These are phyloP conservation scores for Poeciliopsis retropinna DNA, from an alignment of 2,113 vertebrate species.

Conservation along the genomic window DNA sequence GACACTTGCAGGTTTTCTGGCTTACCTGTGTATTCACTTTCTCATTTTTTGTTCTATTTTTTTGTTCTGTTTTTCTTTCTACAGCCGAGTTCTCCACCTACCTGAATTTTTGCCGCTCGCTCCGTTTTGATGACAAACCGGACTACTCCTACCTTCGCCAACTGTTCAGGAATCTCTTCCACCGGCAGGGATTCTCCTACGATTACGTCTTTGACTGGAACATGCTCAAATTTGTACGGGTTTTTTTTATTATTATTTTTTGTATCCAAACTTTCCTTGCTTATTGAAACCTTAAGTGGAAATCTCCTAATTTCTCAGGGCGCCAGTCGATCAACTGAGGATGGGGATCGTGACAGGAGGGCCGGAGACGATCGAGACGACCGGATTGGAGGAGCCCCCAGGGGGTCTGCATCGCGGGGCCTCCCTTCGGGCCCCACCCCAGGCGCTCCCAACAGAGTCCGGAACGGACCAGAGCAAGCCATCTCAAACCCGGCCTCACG, in stretches of 20 bases:
- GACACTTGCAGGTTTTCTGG: no score
- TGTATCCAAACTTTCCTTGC: background rate
- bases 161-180: slow-evolving; percentile 97
- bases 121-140: slow-evolving; percentile 97
- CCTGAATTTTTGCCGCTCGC: slow-evolving; percentile 97
- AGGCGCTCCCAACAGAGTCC: slow-evolving; percentile 87
- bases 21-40: background rate
- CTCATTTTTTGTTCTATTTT: background rate
- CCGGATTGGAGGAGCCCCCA: slow-evolving; percentile 87
- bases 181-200: slow-evolving; percentile 96
- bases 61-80: background rate
- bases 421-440: slow-evolving; percentile 83
- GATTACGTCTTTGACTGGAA: slow-evolving; percentile 99
- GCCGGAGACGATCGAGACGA: slow-evolving; percentile 89
- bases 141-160: slow-evolving; percentile 97
- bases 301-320: slow-evolving; percentile 78
- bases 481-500: slow-evolving; percentile 91
- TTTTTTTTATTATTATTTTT: slow-evolving; percentile 29
- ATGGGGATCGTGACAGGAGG: slow-evolving; percentile 90
- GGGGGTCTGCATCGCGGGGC: slow-evolving; percentile 80
- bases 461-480: slow-evolving; percentile 90
- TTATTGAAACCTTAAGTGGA: no score
- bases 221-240: slow-evolving; percentile 97
- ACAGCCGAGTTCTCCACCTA: slow-evolving; percentile 96
- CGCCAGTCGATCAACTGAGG: slow-evolving; percentile 91